Percentiles rank a stretch among this genome's conserved stretches.
Evolutionary conservation across 2,113 vertebrate species (phyloP).

Genomic region (Tachysurus vachellii): DNA sequence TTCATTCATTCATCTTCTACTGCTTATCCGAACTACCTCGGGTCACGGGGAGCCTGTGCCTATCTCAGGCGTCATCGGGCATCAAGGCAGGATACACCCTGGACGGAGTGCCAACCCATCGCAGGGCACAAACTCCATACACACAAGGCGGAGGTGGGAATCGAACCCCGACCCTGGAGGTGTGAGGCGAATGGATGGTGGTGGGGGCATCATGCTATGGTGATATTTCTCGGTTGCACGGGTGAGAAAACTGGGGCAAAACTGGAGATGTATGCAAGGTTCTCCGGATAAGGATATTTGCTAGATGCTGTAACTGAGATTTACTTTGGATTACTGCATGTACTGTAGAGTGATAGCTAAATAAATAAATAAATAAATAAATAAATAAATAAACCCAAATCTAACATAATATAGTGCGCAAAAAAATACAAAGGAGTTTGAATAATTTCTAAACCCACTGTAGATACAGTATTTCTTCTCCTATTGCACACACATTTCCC

Average conservation of each 20-base stretch:
- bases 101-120: too few species aligned
- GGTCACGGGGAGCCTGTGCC: too few species aligned
- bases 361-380: not conserved
- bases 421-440: not conserved
- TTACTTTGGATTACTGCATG: not conserved
- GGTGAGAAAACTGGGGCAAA: not conserved
- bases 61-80: too few species aligned
- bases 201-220: not conserved
- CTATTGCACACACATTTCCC: not conserved
- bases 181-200: too few species aligned
- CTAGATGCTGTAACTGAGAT: not conserved
- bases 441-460: not conserved
- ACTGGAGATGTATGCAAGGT: not conserved
- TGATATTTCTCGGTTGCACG: not conserved
- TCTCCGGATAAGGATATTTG: not conserved
- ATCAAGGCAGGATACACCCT: too few species aligned
- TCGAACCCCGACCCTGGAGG: too few species aligned
- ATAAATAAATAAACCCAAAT: not conserved
- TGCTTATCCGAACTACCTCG: too few species aligned
- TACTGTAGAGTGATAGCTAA: not conserved
- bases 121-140: too few species aligned
- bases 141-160: too few species aligned
- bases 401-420: not conserved
- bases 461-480: not conserved
- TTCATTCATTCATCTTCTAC: too few species aligned